Conservation (phyloP, 2,888 invertebrate species). For the Troides oblongomaculatus region DNA sequence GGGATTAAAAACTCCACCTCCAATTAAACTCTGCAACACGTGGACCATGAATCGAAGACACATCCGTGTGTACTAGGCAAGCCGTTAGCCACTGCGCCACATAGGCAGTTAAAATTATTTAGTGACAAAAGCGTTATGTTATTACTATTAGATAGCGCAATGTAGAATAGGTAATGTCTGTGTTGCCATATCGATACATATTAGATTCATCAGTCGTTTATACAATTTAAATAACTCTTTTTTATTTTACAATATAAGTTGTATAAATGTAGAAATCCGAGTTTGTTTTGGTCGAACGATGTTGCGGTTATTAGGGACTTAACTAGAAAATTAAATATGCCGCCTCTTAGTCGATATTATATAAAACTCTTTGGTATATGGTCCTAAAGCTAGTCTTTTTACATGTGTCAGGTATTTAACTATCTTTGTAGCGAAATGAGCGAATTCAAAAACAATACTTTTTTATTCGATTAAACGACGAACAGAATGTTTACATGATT, state of each 20-base stretch:
- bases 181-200: conserved; percentile 17
- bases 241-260: conserved; percentile 38
- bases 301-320: conserved; percentile 66
- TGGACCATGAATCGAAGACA: too few species aligned
- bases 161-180: conserved; percentile 24
- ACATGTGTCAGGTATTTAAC: conserved; percentile 47
- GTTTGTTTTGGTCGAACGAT: conserved; percentile 63
- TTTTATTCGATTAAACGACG: too few species aligned
- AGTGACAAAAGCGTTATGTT: conserved; percentile 59
- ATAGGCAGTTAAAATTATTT: conserved; percentile 53
- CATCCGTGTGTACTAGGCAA: too few species aligned
- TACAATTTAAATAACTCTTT: conserved; percentile 18
- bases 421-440: conserved; percentile 55
- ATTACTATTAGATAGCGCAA: conserved; percentile 45
- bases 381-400: conserved; percentile 72
- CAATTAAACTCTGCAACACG: too few species aligned
- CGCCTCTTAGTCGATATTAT: conserved; percentile 65
- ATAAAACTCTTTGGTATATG: conserved; percentile 79
- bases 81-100: too few species aligned
- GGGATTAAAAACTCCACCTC: too few species aligned
- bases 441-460: conserved; percentile 32
- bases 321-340: conserved; percentile 72
- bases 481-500: too few species aligned
- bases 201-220: conserved; percentile 22
- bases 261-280: conserved; percentile 47